Evolutionary conservation across 2,888 invertebrate species (phyloP).

Genomic region (Automeris io): DNA sequence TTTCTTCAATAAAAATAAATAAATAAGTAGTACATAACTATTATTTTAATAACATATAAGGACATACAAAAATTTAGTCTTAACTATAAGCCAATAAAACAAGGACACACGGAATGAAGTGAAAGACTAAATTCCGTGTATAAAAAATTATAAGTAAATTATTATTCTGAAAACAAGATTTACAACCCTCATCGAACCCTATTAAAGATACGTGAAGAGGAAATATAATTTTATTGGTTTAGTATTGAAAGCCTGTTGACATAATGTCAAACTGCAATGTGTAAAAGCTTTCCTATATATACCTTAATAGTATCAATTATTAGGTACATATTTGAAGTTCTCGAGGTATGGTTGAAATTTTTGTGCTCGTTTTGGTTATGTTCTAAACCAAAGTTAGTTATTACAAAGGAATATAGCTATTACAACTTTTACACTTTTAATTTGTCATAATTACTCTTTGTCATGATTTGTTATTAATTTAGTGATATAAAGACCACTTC

Average conservation of each 20-base stretch:
- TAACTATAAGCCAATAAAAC: not conserved
- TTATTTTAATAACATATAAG: not conserved
- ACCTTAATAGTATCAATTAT: not conserved
- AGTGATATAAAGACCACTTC: too few species aligned
- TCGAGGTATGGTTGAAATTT: too few species aligned
- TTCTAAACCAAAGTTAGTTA: too few species aligned
- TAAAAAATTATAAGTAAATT: constrained; percentile 4
- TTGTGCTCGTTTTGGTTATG: too few species aligned
- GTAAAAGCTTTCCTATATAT: not conserved
- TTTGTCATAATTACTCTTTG: too few species aligned
- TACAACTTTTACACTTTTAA: too few species aligned
- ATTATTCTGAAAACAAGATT: constrained; percentile 6
- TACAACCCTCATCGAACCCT: constrained; percentile 1
- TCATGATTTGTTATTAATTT: too few species aligned
- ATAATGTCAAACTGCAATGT: not conserved
- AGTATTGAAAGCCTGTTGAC: not conserved
- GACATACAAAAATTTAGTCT: not conserved
- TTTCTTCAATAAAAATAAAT: too few species aligned
- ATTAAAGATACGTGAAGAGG: constrained; percentile 1
- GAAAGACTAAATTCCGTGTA: not conserved
- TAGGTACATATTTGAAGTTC: too few species aligned
- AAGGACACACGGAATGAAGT: not conserved
- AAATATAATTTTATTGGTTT: constrained; percentile 3
- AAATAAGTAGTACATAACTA: too few species aligned
- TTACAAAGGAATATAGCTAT: too few species aligned